Percentiles rank a stretch among this genome's conserved stretches.
Evolutionary conservation across 1,140 invertebrate species (phyloP).

Genomic region (Drosophila virilis): DNA sequence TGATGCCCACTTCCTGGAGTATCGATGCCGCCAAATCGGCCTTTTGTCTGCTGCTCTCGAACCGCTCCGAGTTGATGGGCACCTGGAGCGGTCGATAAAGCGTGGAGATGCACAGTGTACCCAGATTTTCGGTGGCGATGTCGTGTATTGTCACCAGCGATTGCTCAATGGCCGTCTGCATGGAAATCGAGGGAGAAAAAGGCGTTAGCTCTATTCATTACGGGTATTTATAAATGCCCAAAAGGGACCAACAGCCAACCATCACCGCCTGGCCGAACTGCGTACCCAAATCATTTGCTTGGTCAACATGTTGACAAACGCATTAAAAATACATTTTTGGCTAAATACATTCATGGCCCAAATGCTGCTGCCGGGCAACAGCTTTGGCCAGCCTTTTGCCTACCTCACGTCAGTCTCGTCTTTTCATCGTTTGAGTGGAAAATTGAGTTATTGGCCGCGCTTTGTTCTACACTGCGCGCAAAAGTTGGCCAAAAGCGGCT

Average conservation of each 20-base stretch:
- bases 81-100: slow-evolving; percentile 88
- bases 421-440: slow-evolving; percentile 78
- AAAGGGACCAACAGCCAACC: neutral
- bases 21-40: slow-evolving; percentile 89
- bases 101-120: slow-evolving; percentile 89
- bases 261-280: neutral
- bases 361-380: slow-evolving; percentile 1
- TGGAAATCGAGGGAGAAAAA: neutral
- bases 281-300: slow-evolving; percentile 55
- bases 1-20: slow-evolving; percentile 88
- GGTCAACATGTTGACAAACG: slow-evolving; percentile 57
- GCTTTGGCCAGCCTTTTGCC: neutral
- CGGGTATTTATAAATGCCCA: slow-evolving; percentile 28
- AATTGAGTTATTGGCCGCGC: slow-evolving; percentile 69
- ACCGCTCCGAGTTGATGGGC: slow-evolving; percentile 87
- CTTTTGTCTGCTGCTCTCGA: slow-evolving; percentile 89
- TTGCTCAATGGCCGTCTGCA: slow-evolving; percentile 87
- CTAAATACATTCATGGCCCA: slow-evolving; percentile 37
- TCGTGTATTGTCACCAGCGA: slow-evolving; percentile 90
- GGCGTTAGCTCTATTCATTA: slow-evolving; percentile 14
- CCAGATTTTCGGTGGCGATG: slow-evolving; percentile 88
- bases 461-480: slow-evolving; percentile 36
- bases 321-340: slow-evolving; percentile 70
- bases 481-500: slow-evolving; percentile 25
- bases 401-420: too few relatives aligned